A percentile compares a stretch with the other conserved stretches of the same genome.
phyloP scores from a whole-genome alignment of 64 coral and sea anemone genomes.

The Stylophora pistillata region DNA sequence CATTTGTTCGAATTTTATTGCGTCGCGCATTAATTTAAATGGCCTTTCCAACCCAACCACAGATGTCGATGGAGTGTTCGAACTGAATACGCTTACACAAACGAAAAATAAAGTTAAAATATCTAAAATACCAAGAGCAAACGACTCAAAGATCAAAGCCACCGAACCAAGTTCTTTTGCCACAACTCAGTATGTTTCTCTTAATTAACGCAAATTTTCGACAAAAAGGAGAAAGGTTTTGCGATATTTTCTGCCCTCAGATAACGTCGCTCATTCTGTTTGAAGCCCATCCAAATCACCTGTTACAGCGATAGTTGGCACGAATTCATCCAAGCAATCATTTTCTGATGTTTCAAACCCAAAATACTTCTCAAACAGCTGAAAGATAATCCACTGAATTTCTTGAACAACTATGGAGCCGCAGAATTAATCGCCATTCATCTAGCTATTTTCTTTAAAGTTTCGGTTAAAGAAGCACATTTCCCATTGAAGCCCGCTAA shows the following conservation, averaged over 20 bases:
- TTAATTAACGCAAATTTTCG: too few species aligned
- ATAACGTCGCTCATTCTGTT: too few species aligned
- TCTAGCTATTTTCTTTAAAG: not conserved
- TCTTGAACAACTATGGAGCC: not conserved
- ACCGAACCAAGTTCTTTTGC: not conserved
- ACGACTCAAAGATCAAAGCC: not conserved
- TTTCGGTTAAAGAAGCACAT: conserved; percentile 7
- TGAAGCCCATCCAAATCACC: not conserved
- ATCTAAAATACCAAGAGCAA: not conserved
- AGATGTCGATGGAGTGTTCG: not conserved
- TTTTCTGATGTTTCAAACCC: not conserved
- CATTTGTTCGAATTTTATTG: conserved; percentile 8
- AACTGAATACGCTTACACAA: not conserved
- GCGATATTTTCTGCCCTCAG: too few species aligned
- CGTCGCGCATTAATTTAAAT: not conserved
- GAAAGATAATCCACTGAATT: not conserved
- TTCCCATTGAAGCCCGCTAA: not conserved
- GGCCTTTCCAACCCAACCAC: not conserved
- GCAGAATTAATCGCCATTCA: not conserved
- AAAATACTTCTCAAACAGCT: not conserved
- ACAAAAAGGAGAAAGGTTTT: too few species aligned
- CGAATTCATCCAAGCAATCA: not conserved
- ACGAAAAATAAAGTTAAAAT: not conserved
- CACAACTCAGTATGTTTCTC: too few species aligned
- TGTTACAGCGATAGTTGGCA: not conserved